Evolutionary conservation across 2,888 invertebrate genomes (phyloP).

Genomic region (Ectemnius lituratus): DNA sequence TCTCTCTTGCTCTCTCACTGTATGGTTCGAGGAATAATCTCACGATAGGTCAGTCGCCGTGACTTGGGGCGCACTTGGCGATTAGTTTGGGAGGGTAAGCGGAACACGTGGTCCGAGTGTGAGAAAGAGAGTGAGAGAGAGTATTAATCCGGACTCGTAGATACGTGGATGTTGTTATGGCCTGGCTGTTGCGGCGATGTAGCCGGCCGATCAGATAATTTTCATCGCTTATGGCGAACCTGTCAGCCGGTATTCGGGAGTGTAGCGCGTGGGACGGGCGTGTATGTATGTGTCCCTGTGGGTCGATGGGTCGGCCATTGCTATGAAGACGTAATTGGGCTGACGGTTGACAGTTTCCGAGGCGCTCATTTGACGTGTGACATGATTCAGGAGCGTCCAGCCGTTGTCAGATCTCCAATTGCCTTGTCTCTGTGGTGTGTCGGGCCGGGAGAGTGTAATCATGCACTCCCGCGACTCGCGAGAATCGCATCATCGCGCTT

Average conservation of each 20-base stretch:
- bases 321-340: slow-evolving; percentile 75
- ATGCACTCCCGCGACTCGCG: slow-evolving; percentile 60
- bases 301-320: slow-evolving; percentile 61
- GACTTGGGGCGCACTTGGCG: too few species aligned
- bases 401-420: slow-evolving; percentile 77
- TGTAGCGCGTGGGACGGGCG: slow-evolving; percentile 62
- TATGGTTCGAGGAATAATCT: too few species aligned
- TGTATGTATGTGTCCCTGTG: slow-evolving; percentile 41
- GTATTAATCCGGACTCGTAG: slow-evolving; percentile 24
- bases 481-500: slow-evolving; percentile 48
- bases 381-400: slow-evolving; percentile 77
- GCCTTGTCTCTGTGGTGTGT: slow-evolving; percentile 63
- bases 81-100: too few species aligned
- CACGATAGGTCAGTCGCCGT: too few species aligned
- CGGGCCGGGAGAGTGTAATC: slow-evolving; percentile 56
- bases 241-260: slow-evolving; percentile 55
- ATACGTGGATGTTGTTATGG: slow-evolving; percentile 31
- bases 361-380: slow-evolving; percentile 76
- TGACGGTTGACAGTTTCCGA: slow-evolving; percentile 73
- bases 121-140: neutral
- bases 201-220: slow-evolving; percentile 59
- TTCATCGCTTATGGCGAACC: slow-evolving; percentile 62
- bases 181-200: slow-evolving; percentile 14
- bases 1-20: too few species aligned
- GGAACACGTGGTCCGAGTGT: too few species aligned